These are phyloP conservation scores for Nasonia oneida DNA, from an alignment of 2,888 invertebrate species.

Conservation along the genomic window DNA sequence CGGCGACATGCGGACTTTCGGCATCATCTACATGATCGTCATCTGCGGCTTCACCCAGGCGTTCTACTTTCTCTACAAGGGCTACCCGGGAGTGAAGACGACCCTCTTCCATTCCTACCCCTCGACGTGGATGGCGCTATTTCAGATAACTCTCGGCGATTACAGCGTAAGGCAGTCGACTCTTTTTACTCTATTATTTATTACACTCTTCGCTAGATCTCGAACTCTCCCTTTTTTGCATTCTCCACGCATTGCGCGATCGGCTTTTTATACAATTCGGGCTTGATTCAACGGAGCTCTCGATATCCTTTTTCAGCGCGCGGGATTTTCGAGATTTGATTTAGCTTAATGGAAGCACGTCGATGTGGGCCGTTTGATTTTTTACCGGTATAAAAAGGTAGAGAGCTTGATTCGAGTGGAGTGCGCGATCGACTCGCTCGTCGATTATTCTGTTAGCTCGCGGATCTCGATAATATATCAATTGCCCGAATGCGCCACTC, in stretches of 20 bases:
- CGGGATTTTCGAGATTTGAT: background rate
- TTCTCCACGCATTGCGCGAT: background rate
- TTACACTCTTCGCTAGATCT: conserved; percentile 42
- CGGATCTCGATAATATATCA: too few species aligned
- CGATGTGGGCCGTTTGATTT: too few species aligned
- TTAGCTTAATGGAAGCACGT: too few species aligned
- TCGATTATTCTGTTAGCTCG: too few species aligned
- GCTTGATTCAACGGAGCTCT: conserved; percentile 6
- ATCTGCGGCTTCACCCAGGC: conserved; percentile 98
- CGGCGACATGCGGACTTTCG: conserved; percentile 99
- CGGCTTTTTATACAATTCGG: background rate
- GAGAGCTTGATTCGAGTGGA: too few species aligned
- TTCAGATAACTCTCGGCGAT: conserved; percentile 98
- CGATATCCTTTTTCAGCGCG: background rate
- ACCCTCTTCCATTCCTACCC: conserved; percentile 92
- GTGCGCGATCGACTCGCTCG: too few species aligned
- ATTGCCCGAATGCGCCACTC: too few species aligned
- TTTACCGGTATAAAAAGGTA: too few species aligned
- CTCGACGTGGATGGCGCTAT: conserved; percentile 98
- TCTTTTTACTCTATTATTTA: background rate
- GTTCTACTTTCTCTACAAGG: conserved; percentile 96
- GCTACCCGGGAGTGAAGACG: conserved; percentile 89
- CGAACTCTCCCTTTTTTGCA: background rate
- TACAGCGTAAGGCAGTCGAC: conserved; percentile 89
- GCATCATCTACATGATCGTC: conserved; percentile 97